Base-by-base conservation (phyloP, 2,113 vertebrate genomes). In the Pogonocichla stellata region DNA sequence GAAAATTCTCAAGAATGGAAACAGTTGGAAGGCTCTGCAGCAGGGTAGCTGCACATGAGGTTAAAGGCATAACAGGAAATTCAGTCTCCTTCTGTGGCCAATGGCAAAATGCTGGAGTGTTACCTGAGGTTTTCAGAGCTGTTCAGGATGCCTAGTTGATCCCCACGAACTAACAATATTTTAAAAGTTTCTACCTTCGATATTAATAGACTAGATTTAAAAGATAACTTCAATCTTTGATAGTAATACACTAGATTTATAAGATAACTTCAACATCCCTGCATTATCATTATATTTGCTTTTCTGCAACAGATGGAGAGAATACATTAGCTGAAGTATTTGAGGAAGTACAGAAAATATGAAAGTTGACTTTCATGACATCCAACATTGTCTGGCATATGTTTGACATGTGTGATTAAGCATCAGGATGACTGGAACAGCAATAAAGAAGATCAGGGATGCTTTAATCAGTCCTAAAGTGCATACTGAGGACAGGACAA, bases 281-380 rank as follows among this genome's bases (percentile, higher is more conserved):
- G 45, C 3, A 45, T 43, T 77, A 77, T 53, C 42, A 73, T 89
- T 93, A 70, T 94, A 65, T 80, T 45, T 90, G 19, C 56, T 40
- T 56, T 90, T 69, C 20, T 72, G 78, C n/a, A 96, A 91, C 88
- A 97, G 94, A 97, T 96, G 92, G 95, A 86, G 57, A 75, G 74
- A 95, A 95, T 96, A 93, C 80, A 93, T 93, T 97, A 96, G 36
- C 29, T 95, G 70, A 95, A 93, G 90, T 92, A 96, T 92, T 95
- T 96, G 73, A 95, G 87, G 62, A 97, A 95, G 78, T 81, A 83
- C 58, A 95, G 80, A 94, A 95, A 51, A 95, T 94, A 87, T 56
- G 47, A 96, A 90, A 94, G 81, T 97, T 94, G 74, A 96, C 77
- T 96, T 95, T 84, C 72, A 89, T 93, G 86, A 87, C 60, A 87